These are phyloP conservation scores for Calycopis cecrops DNA, from an alignment of 1,140 invertebrate species.

Conservation along the genomic window DNA sequence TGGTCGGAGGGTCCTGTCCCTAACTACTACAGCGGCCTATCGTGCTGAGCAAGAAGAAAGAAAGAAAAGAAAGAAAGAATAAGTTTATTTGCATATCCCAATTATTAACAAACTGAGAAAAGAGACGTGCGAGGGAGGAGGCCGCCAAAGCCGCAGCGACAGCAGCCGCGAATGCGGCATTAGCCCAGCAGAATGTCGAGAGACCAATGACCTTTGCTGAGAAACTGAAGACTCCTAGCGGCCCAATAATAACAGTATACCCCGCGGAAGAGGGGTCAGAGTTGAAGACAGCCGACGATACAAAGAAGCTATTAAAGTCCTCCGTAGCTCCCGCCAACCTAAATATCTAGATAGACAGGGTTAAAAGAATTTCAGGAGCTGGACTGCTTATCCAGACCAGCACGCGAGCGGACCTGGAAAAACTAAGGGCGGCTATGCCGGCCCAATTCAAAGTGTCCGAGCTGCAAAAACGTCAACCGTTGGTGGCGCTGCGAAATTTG, in stretches of 20 bases:
- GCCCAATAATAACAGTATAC: not conserved
- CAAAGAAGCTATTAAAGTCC: not conserved
- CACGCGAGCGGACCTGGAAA: not conserved
- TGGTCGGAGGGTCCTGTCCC: too few species aligned
- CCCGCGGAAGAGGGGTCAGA: not conserved
- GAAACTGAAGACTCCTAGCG: not conserved
- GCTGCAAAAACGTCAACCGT: not conserved
- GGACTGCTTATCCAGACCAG: not conserved
- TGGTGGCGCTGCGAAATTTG: not conserved
- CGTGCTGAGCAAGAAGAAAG: too few species aligned
- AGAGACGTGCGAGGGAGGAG: not conserved
- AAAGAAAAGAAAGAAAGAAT: too few species aligned
- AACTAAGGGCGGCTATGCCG: not conserved
- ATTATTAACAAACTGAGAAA: too few species aligned
- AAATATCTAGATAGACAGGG: not conserved
- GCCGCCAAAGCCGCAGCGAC: too few species aligned
- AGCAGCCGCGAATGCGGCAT: not conserved
- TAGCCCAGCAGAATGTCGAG: too few species aligned
- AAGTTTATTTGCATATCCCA: too few species aligned
- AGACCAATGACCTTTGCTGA: too few species aligned
- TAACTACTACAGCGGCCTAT: too few species aligned
- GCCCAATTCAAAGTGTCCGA: not conserved
- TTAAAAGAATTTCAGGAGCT: not conserved
- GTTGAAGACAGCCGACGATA: not conserved
- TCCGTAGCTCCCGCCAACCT: not conserved